phyloP scores from a whole-genome alignment of 1,140 invertebrate genomes.

The Drosophila mauritiana region DNA sequence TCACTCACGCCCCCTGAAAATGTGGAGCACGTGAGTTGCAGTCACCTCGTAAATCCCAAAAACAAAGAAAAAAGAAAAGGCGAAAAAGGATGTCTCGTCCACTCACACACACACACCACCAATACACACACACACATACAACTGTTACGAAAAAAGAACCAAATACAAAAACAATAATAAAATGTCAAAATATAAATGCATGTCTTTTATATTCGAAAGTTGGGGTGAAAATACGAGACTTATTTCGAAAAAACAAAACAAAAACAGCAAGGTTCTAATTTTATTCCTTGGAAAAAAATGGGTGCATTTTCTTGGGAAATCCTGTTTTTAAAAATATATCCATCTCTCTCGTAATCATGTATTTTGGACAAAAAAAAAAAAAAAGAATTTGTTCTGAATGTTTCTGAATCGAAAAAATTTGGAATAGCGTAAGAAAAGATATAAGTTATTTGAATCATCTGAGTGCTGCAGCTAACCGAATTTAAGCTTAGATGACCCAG shows the following conservation, averaged over 20 bases:
- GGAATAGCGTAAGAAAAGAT: too few relatives aligned
- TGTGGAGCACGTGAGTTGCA: slow-evolving; percentile 14
- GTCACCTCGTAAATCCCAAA: slow-evolving; percentile 33
- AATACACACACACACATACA: slow-evolving; percentile 23
- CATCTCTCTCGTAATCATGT: too few relatives aligned
- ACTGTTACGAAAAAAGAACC: slow-evolving; percentile 32
- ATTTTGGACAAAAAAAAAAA: too few relatives aligned
- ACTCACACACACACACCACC: background rate
- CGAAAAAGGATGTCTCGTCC: slow-evolving; percentile 5
- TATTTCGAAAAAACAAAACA: too few relatives aligned
- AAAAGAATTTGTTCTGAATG: too few relatives aligned
- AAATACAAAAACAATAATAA: slow-evolving; percentile 51
- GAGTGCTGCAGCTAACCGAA: too few relatives aligned
- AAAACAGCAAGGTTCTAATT: too few relatives aligned
- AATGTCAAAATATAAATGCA: slow-evolving; percentile 16
- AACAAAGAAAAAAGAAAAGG: background rate
- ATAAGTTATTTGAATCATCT: too few relatives aligned
- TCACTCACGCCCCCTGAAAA: slow-evolving; percentile 7
- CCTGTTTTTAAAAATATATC: too few relatives aligned
- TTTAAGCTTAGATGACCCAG: background rate
- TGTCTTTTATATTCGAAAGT: background rate
- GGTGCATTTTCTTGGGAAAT: too few relatives aligned
- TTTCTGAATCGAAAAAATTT: too few relatives aligned
- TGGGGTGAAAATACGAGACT: background rate
- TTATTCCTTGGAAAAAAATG: too few relatives aligned